A percentile compares a stretch with the other conserved stretches of the same genome.
Evolutionary conservation across 2,113 vertebrate genomes (phyloP).

Genomic region (Petroica traversi): DNA sequence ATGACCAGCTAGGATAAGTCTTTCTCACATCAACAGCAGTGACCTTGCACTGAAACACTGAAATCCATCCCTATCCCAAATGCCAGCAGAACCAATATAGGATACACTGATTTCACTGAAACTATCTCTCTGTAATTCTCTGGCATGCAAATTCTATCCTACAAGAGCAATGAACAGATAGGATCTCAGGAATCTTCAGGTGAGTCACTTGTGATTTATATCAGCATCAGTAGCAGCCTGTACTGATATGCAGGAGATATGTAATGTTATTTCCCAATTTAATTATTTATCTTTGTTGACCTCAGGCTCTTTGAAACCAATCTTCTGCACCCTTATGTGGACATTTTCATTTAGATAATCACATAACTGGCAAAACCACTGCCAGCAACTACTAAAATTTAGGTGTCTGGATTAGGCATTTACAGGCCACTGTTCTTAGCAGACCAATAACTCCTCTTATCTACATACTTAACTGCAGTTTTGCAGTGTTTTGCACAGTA

Average conservation of each 20-base stretch:
- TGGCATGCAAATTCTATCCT: background rate
- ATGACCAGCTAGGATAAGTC: background rate
- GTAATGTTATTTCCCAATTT: background rate
- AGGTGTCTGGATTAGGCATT: background rate
- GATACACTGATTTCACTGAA: background rate
- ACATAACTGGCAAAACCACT: background rate
- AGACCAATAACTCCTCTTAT: background rate
- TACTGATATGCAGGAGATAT: background rate
- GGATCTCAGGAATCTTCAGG: background rate
- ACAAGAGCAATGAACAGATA: background rate
- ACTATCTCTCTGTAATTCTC: background rate
- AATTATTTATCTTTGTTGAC: slow-evolving; percentile 15
- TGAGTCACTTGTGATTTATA: background rate
- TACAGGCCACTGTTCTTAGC: background rate
- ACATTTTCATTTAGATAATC: background rate
- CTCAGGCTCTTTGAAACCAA: background rate
- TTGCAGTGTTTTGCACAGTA: background rate
- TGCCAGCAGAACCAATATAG: background rate
- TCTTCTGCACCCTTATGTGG: accelerated
- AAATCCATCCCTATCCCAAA: background rate
- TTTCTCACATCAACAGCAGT: background rate
- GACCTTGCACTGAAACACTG: background rate
- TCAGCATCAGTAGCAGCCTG: background rate
- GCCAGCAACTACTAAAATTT: slow-evolving; percentile 4
- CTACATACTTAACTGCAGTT: background rate